Evolutionary conservation across 2,113 vertebrate species (phyloP).

Genomic region (Archilochus colubris): DNA sequence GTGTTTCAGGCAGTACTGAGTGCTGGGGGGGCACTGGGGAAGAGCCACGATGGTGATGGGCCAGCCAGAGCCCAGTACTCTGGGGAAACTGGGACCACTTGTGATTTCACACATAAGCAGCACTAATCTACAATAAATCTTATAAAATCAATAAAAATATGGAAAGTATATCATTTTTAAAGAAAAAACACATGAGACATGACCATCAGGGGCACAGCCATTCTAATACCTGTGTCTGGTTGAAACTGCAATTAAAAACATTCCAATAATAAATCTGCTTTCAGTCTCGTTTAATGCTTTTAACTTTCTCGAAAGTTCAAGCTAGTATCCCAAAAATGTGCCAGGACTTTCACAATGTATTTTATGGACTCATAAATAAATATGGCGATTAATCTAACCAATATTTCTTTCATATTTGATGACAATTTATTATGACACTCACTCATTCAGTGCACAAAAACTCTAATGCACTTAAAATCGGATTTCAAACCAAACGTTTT

Average conservation of each 20-base stretch:
- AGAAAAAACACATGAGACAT: conserved; percentile 65
- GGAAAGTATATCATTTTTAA: conserved; percentile 79
- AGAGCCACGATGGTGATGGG: background rate
- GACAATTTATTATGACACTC: conserved; percentile 80
- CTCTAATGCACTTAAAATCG: conserved; percentile 87
- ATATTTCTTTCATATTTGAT: conserved; percentile 83
- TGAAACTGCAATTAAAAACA: conserved; percentile 82
- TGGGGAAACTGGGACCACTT: conserved; percentile 59
- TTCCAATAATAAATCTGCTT: conserved; percentile 80
- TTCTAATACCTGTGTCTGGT: conserved; percentile 78
- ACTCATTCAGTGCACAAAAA: conserved; percentile 77
- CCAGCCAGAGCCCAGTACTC: conserved; percentile 40
- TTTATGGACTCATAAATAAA: conserved; percentile 88
- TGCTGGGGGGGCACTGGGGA: background rate
- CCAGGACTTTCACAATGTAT: conserved; percentile 78
- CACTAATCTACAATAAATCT: conserved; percentile 77
- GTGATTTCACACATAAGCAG: conserved; percentile 52
- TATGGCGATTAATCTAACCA: conserved; percentile 79
- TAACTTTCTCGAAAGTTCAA: conserved; percentile 85
- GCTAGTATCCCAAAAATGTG: conserved; percentile 84
- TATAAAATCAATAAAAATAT: conserved; percentile 80
- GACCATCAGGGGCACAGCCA: conserved; percentile 76
- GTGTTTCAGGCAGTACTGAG: background rate
- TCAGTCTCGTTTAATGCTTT: conserved; percentile 81
- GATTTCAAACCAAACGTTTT: conserved; percentile 86